Evolutionary conservation across 2,888 invertebrate genomes (phyloP).

Genomic region (Apodemia zela): DNA sequence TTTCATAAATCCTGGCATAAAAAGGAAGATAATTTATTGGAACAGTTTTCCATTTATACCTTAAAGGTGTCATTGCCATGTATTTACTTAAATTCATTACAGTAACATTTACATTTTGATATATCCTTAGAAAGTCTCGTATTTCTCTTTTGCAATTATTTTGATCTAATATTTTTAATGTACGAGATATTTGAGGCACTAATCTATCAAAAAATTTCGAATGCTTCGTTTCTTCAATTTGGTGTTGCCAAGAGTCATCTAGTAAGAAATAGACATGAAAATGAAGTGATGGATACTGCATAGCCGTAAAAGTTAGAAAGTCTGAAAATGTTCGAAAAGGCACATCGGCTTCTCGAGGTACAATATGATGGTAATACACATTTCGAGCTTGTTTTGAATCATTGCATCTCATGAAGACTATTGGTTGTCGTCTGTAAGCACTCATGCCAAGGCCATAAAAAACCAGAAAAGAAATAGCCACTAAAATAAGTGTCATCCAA

Average conservation of each 20-base stretch:
- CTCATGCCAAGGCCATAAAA: constrained; percentile 58
- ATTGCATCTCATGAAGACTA: constrained; percentile 50
- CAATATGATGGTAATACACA: constrained; percentile 56
- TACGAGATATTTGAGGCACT: constrained; percentile 37
- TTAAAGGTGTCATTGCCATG: constrained; percentile 72
- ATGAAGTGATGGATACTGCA: constrained; percentile 48
- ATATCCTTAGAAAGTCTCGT: constrained; percentile 47
- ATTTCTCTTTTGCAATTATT: constrained; percentile 41
- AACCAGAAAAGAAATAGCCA: constrained; percentile 58
- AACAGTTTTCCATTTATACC: constrained; percentile 67
- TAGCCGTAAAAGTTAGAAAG: constrained; percentile 53
- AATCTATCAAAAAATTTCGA: constrained; percentile 45
- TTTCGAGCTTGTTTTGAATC: constrained; percentile 38
- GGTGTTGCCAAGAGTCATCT: constrained; percentile 49
- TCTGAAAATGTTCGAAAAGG: constrained; percentile 48
- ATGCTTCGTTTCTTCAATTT: constrained; percentile 38
- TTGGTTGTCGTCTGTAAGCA: constrained; percentile 47
- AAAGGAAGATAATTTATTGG: constrained; percentile 65
- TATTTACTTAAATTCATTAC: constrained; percentile 57
- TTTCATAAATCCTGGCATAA: constrained; percentile 69
- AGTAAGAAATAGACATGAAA: constrained; percentile 58
- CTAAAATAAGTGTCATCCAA: constrained; percentile 63
- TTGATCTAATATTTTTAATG: constrained; percentile 39
- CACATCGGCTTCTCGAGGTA: constrained; percentile 41
- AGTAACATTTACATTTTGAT: constrained; percentile 64